Evolutionary conservation across 1,140 invertebrate genomes (phyloP).

Genomic region (Teleogryllus occipitalis): DNA sequence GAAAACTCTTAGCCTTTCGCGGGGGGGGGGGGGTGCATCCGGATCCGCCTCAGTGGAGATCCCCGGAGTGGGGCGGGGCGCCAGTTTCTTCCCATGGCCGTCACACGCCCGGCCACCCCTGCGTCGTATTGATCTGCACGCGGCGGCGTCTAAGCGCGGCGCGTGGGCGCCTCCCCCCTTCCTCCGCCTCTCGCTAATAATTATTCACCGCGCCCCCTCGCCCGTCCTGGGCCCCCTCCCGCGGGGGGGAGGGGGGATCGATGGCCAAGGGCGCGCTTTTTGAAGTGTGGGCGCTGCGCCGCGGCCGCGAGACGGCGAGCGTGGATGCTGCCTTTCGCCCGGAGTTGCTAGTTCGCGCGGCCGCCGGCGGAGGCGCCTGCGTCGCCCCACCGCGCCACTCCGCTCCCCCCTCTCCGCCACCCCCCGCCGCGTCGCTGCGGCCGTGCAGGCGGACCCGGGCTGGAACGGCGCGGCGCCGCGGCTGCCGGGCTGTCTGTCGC

Average conservation of each 20-base stretch:
- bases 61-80: too few relatives aligned
- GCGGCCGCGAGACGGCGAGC: too few relatives aligned
- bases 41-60: too few relatives aligned
- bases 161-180: not conserved
- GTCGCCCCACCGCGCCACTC: not conserved
- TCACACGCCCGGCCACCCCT: not conserved
- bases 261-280: not conserved
- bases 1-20: too few relatives aligned
- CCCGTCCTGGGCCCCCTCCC: not conserved
- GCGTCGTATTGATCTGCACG: conserved; percentile 17
- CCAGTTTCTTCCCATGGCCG: too few relatives aligned
- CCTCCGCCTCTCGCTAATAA: not conserved
- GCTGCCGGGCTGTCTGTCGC: too few relatives aligned
- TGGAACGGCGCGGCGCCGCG: too few relatives aligned
- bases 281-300: not conserved
- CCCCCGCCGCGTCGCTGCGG: not conserved
- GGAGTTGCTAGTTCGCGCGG: not conserved
- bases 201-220: not conserved
- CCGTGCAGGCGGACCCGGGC: not conserved
- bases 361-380: not conserved
- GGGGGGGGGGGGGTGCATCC: too few relatives aligned
- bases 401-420: not conserved
- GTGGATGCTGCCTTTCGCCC: too few relatives aligned
- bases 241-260: not conserved
- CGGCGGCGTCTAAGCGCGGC: conserved; percentile 24